Base-by-base conservation (phyloP, 1,140 invertebrate genomes). In the Augochlora pura region DNA sequence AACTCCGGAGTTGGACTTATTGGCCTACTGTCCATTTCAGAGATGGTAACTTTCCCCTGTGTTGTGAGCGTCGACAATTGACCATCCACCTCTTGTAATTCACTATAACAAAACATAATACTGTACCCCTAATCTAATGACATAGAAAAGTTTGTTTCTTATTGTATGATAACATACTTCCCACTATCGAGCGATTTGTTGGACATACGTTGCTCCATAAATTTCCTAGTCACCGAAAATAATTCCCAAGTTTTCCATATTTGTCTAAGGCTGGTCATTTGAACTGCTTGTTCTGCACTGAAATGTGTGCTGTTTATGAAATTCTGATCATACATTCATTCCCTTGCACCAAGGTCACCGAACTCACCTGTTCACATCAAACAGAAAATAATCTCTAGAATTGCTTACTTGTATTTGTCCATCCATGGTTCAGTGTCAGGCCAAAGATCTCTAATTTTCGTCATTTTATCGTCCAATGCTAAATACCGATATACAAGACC, bases 401-500 rank as follows among this genome's bases (percentile, higher is more conserved):
- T 65, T 68, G 85, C 91, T 85, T 88, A 94, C 93, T 94, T 94
- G 81, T 95, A 95, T 78, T 94, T 93, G 82, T 94, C 94, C 81
- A 95, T 94, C n/a, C 94, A 90, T n/a, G 94, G 91, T 77, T 94
- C 94, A 63, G 94, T 93, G 77, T 95, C 94, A 32, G 93, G 91
- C 94, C 95, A 95, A 25, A 94, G 88, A 49, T 93, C 93, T 66
- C 93, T 93, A 25, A 95, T 94, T 73, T 93, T 92, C 62, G 93
- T 94, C 94, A 96, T 95, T 87, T 95, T 95, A 85, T 95, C 94
- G 69, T 95, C 94, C 89, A 96, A 95, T 68, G 93, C 93, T 68
- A 95, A 89, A 89, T 95, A 95, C 52, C 93, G 92, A 73, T 94
- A 91, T 63, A 95, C 91, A 39, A 95, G 87, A 52, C 91, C 91